These are phyloP conservation scores for Piezodorus guildinii DNA, from an alignment of 1,140 invertebrate species.

Conservation along the genomic window DNA sequence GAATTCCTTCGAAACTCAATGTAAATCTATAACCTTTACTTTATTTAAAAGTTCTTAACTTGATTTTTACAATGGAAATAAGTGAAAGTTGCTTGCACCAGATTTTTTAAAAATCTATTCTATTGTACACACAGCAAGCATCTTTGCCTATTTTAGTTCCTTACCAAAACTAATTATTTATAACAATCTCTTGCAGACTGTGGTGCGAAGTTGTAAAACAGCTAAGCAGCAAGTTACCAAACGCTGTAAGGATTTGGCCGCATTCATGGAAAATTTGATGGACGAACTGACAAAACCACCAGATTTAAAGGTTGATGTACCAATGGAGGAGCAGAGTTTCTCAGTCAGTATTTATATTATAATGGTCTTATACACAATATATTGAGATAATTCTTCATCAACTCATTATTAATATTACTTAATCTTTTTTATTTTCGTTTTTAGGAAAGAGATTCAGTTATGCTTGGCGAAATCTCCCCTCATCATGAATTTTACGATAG, in stretches of 20 bases:
- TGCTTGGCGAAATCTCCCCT: slow-evolving; percentile 74
- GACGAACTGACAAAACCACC: slow-evolving; percentile 43
- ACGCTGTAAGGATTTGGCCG: slow-evolving; percentile 56
- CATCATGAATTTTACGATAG: slow-evolving; percentile 70
- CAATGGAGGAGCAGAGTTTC: slow-evolving; percentile 37
- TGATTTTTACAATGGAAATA: too few species aligned
- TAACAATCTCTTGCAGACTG: slow-evolving; percentile 34
- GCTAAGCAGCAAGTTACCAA: slow-evolving; percentile 49
- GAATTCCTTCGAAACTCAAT: too few species aligned
- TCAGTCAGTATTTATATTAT: slow-evolving; percentile 36
- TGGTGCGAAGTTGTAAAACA: slow-evolving; percentile 43
- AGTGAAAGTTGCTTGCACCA: too few species aligned
- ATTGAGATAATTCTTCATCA: slow-evolving; percentile 31
- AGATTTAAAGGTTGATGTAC: slow-evolving; percentile 27
- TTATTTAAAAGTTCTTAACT: too few species aligned
- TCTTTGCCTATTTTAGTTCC: too few species aligned
- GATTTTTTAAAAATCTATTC: too few species aligned
- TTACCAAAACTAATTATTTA: too few species aligned
- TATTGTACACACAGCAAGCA: too few species aligned
- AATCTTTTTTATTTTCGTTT: slow-evolving; percentile 15
- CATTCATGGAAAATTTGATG: slow-evolving; percentile 61
- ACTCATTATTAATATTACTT: slow-evolving; percentile 22
- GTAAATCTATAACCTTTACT: too few species aligned
- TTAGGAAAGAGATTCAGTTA: slow-evolving; percentile 65
- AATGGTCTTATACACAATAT: background rate